phyloP scores from a whole-genome alignment of 2,113 vertebrate genomes.

The Xyliphius kryptos region DNA sequence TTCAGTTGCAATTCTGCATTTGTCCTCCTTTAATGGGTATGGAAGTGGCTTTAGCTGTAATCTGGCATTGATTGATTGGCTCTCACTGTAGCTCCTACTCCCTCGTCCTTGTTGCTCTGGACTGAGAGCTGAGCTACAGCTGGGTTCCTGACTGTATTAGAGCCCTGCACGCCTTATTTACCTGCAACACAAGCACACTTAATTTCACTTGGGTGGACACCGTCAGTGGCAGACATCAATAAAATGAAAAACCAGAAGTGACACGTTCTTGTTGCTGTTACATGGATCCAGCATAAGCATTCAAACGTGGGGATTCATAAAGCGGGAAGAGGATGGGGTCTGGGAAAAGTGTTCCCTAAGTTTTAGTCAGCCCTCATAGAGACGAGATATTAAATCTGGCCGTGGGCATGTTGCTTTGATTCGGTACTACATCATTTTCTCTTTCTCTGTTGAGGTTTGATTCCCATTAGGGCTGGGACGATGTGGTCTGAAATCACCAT shows the following conservation, averaged over 20 bases:
- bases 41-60: constrained; percentile 99
- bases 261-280: constrained; percentile 51
- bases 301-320: constrained; percentile 51
- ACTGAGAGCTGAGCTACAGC: constrained; percentile 62
- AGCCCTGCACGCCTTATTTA: constrained; percentile 77
- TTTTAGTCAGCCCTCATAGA: constrained; percentile 34
- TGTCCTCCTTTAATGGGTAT: constrained; percentile 98
- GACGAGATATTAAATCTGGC: constrained; percentile 24
- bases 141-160: constrained; percentile 76
- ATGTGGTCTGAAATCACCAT: too few relatives aligned
- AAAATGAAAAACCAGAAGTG: constrained; percentile 56
- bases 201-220: constrained; percentile 77
- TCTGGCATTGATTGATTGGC: constrained; percentile 99
- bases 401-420: constrained; percentile 10
- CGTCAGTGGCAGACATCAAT: constrained; percentile 45
- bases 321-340: constrained; percentile 45
- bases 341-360: constrained; percentile 54
- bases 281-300: constrained; percentile 46
- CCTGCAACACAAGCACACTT: constrained; percentile 82
- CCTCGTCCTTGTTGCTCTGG: constrained; percentile 69
- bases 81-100: constrained; percentile 74
- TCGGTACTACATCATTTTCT: constrained; percentile 20
- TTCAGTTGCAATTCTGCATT: constrained; percentile 99
- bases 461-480: too few relatives aligned
- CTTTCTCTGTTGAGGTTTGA: constrained; percentile 1